Evolutionary conservation across 2,888 invertebrate species (phyloP), one percentile per base, ranked within the genome.

Genomic region (Dynastes tityus): DNA sequence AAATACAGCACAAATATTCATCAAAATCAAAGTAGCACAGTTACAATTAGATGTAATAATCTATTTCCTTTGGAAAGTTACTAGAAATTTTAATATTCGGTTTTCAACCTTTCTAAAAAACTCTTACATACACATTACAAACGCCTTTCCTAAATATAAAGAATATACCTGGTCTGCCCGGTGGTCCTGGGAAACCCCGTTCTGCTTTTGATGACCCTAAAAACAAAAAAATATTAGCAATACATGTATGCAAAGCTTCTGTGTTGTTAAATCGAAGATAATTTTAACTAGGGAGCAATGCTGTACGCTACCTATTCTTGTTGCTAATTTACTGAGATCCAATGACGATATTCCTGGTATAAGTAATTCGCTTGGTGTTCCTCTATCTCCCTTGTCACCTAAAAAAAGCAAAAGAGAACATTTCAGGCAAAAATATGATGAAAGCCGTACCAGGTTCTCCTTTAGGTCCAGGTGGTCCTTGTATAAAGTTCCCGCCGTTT

Each of bases 121-220:
- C 9, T 11, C 45, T 2, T 6, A 45, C 11, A 8, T 1, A 0
- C 8, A 8, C 8, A 2, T 11, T 45, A 45, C 8, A 9, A 45
- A 8, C 2, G 45, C 11, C 45, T 9, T 45, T 55, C 13, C n/a
- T 1, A 55, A 55, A 55, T 8, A n/a, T 55, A n/a, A 55, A 55
- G n/a, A 16, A 55, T 22, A n/a, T 55, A 65, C 65, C 65, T 40
- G 65, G 65, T 16, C n/a, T 37, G 16, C 65, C 65, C 8, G 65
- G 40, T 40, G 65, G 40, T 9, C 65, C 65, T 65, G 32, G 11
- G n/a, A n/a, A 5, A 32, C 64, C 37, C 0, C n/a, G 9, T 37
- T 55, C 55, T 22, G 16, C 16, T n/a, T 55, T 22, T 22, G 11
- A 13, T 16, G 55, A 55, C 6, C 16, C 55, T 55, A 55, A n/a